A percentile compares a stretch with the other conserved stretches of the same genome.
phyloP scores from a whole-genome alignment of 2,888 invertebrate genomes.

The Pyrochroa serraticornis region DNA sequence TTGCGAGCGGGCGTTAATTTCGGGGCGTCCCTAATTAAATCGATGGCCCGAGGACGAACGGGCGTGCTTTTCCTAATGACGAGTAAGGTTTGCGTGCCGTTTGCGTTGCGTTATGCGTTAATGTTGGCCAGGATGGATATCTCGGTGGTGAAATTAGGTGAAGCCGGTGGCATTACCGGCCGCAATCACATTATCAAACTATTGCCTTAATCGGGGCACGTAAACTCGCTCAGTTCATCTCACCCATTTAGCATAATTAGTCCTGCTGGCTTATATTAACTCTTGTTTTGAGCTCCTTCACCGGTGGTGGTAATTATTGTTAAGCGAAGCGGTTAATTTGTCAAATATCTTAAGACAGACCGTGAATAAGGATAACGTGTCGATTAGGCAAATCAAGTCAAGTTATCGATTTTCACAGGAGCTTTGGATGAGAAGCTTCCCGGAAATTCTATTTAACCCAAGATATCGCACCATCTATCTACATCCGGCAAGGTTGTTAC shows the following conservation, averaged over 20 bases:
- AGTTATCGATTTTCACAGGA: no score
- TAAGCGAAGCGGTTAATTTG: conserved; percentile 15
- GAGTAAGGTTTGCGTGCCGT: conserved; percentile 32
- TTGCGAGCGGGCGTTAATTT: conserved; percentile 6
- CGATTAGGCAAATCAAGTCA: background rate
- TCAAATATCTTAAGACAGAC: conserved; percentile 1
- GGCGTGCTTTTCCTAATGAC: conserved; percentile 4
- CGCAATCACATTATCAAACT: conserved; percentile 53
- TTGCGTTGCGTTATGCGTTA: conserved; percentile 37
- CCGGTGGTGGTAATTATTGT: conserved; percentile 11
- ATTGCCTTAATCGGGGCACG: conserved; percentile 48
- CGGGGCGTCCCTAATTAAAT: conserved; percentile 10
- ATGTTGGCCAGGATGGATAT: conserved; percentile 23
- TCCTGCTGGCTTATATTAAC: conserved; percentile 42
- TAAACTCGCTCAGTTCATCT: conserved; percentile 47
- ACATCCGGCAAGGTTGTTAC: no score
- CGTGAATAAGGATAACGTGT: background rate
- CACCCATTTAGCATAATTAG: conserved; percentile 50
- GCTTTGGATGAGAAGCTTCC: no score
- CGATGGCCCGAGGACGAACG: background rate
- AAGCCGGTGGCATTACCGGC: conserved; percentile 37
- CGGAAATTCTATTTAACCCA: background rate
- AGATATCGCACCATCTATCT: no score
- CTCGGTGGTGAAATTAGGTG: conserved; percentile 32
- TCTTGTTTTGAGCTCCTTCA: conserved; percentile 35